Evolutionary conservation across 2,797 vertebrate genomes (phyloP).

Genomic region (Cichlasoma orientale): DNA sequence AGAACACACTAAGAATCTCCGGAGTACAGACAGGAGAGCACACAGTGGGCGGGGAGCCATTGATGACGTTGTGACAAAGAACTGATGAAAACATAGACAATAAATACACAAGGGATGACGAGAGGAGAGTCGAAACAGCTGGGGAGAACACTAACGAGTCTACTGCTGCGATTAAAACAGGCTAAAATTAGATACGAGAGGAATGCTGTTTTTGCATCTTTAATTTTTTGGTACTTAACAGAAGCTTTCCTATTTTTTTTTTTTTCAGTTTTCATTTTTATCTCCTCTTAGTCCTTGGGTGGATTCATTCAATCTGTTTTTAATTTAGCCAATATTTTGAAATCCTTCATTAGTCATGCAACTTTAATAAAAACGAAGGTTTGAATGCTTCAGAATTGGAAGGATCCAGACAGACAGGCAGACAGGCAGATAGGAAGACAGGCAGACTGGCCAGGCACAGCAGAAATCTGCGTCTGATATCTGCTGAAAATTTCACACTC

Average conservation of each 20-base stretch:
- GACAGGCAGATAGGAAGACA: not conserved
- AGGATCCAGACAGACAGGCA: not conserved
- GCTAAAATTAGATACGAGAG: no score
- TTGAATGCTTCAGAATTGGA: not conserved
- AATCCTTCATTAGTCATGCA: not conserved
- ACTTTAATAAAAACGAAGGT: not conserved
- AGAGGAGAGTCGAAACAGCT: no score
- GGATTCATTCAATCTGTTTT: not conserved
- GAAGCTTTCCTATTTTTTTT: not conserved
- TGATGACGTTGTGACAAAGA: no score
- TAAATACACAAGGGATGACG: no score
- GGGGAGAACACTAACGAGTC: no score
- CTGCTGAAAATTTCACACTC: conserved; percentile 27
- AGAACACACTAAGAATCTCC: no score
- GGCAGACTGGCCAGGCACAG: not conserved
- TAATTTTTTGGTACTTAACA: no score
- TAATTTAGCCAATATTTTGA: not conserved
- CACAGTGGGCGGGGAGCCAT: no score
- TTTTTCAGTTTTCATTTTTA: not conserved
- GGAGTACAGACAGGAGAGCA: no score
- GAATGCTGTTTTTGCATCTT: no score
- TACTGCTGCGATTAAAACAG: no score
- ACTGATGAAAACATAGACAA: no score
- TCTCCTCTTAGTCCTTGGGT: not conserved
- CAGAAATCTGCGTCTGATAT: conserved; percentile 3